These are phyloP conservation scores for Heteromyza rotundicornis DNA, from an alignment of 2,888 invertebrate genomes.

Conservation along the genomic window DNA sequence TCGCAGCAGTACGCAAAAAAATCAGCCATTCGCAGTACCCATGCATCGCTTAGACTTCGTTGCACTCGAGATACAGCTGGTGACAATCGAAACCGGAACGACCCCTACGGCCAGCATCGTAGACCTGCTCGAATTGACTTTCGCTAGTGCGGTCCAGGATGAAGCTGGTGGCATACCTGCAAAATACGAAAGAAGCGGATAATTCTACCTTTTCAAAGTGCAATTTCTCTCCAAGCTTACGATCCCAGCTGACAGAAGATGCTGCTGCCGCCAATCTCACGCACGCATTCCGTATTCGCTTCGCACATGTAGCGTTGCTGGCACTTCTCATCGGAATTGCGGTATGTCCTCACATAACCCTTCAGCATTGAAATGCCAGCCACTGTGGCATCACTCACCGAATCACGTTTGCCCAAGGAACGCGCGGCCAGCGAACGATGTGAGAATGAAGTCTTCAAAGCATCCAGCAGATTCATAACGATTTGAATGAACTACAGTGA, in stretches of 20 bases:
- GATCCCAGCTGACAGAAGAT: constrained; percentile 93
- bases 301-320: constrained; percentile 89
- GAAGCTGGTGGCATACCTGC: constrained; percentile 86
- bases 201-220: not conserved
- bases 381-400: constrained; percentile 87
- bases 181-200: not conserved
- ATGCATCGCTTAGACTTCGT: constrained; percentile 73
- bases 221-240: constrained; percentile 71
- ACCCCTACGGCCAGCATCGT: constrained; percentile 86
- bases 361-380: constrained; percentile 89
- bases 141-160: constrained; percentile 78
- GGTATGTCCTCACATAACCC: constrained; percentile 83
- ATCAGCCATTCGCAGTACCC: not conserved
- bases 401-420: constrained; percentile 84
- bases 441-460: constrained; percentile 90
- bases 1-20: not conserved
- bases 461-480: constrained; percentile 88
- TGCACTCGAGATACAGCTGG: constrained; percentile 84
- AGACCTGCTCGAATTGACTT: constrained; percentile 78
- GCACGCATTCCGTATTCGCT: constrained; percentile 85
- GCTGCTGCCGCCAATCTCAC: constrained; percentile 80
- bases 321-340: constrained; percentile 80
- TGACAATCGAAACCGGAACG: constrained; percentile 85
- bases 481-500: constrained; percentile 82
- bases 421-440: constrained; percentile 86